These are phyloP conservation scores for Nemurella pictetii DNA, from an alignment of 2,888 invertebrate genomes.

Conservation along the genomic window DNA sequence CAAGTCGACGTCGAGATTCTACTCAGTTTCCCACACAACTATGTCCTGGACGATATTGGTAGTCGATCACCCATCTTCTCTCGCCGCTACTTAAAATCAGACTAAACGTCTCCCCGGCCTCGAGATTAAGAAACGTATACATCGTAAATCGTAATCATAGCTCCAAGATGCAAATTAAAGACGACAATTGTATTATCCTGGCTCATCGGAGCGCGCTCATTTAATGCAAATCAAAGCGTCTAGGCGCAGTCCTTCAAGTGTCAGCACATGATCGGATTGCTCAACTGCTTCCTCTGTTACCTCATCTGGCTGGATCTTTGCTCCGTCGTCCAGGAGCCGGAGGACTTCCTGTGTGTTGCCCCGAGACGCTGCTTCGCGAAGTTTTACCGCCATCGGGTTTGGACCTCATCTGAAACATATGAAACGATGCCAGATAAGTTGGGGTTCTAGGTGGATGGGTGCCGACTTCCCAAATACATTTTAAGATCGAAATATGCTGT, in stretches of 20 bases:
- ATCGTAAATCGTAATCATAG: background rate
- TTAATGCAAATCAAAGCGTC: conserved; percentile 14
- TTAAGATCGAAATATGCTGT: too few relatives aligned
- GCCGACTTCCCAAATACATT: too few relatives aligned
- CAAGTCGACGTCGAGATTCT: background rate
- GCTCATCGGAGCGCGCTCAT: background rate
- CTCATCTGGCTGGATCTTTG: conserved; percentile 51
- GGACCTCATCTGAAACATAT: conserved; percentile 34
- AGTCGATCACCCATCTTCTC: background rate
- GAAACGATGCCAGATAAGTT: too few relatives aligned
- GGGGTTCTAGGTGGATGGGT: too few relatives aligned
- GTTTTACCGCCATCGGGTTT: conserved; percentile 49
- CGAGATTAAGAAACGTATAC: background rate
- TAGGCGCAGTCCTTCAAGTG: conserved; percentile 3
- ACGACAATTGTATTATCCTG: conserved; percentile 6
- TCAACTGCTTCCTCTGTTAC: conserved; percentile 44
- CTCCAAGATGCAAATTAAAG: conserved; percentile 2
- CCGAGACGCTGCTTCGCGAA: conserved; percentile 55
- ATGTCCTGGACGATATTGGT: background rate
- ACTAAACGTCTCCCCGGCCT: background rate
- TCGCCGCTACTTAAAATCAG: background rate
- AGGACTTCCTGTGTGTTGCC: conserved; percentile 52
- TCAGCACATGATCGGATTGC: background rate
- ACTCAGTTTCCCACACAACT: background rate
- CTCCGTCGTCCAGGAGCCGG: conserved; percentile 52